phyloP scores from a whole-genome alignment of 2,888 invertebrate species.

The Athalia circularis region DNA sequence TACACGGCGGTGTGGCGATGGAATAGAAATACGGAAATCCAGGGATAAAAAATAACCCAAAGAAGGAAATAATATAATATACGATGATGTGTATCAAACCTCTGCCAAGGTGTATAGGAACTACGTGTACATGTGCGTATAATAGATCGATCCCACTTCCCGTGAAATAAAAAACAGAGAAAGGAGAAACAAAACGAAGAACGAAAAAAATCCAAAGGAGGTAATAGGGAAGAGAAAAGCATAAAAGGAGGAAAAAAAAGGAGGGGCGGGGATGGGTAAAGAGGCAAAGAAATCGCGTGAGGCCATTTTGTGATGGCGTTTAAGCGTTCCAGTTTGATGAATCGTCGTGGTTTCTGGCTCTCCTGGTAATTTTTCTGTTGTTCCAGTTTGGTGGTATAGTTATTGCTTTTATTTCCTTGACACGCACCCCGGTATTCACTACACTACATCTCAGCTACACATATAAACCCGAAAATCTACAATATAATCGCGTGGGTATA shows the following conservation, averaged over 20 bases:
- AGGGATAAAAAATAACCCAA: background rate
- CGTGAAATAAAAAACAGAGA: background rate
- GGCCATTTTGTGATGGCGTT: slow-evolving; percentile 42
- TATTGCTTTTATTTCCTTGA: slow-evolving; percentile 42
- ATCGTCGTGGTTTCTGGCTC: slow-evolving; percentile 35
- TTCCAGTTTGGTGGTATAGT: slow-evolving; percentile 41
- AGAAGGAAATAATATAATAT: background rate
- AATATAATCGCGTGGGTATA: too few species aligned
- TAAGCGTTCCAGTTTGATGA: slow-evolving; percentile 43
- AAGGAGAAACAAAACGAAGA: background rate
- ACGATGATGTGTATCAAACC: background rate
- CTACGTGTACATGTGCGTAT: too few species aligned
- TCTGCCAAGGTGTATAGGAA: too few species aligned
- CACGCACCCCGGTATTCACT: slow-evolving; percentile 25
- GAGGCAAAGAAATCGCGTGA: slow-evolving; percentile 32
- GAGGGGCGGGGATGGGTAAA: background rate
- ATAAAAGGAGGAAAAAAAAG: background rate
- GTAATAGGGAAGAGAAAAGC: background rate
- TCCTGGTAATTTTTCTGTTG: slow-evolving; percentile 37
- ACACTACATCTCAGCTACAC: background rate
- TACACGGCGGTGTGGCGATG: background rate
- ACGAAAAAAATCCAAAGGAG: background rate
- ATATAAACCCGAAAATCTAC: too few species aligned
- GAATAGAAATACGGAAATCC: background rate
- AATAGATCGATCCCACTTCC: background rate